Evolutionary conservation across 35 echinoderm and acorn worm species (phyloP).

Genomic region (Stichopus chloronotus): DNA sequence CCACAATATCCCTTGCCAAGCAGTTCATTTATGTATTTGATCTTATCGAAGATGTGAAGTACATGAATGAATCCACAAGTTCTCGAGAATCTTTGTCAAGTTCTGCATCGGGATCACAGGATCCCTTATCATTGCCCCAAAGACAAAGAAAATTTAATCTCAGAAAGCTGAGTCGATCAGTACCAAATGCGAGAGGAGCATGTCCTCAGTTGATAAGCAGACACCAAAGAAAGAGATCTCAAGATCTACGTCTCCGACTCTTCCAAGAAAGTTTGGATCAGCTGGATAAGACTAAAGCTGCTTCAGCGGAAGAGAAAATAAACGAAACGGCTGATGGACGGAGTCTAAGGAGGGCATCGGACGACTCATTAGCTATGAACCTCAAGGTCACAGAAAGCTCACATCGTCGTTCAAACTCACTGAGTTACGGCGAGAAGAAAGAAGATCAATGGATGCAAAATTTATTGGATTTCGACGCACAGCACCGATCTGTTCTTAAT

Average conservation of each 20-base stretch:
- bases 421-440: slow-evolving; percentile 18
- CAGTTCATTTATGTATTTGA: slow-evolving; percentile 51
- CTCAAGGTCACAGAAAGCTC: neutral
- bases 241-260: slow-evolving; percentile 2
- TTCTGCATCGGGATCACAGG: slow-evolving; percentile 20
- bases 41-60: slow-evolving; percentile 50
- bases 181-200: slow-evolving; percentile 9
- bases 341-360: slow-evolving; percentile 35
- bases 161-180: neutral
- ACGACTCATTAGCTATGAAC: neutral
- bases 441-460: slow-evolving; percentile 47
- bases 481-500: neutral
- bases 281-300: neutral
- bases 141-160: slow-evolving; percentile 24
- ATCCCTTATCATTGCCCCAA: neutral
- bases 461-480: slow-evolving; percentile 32
- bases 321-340: neutral
- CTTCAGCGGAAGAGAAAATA: neutral
- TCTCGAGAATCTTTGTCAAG: slow-evolving; percentile 37
- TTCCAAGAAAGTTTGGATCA: neutral
- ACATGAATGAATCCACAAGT: slow-evolving; percentile 33
- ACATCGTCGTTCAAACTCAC: slow-evolving; percentile 23
- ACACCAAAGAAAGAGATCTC: neutral
- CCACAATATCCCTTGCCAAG: slow-evolving; percentile 32
- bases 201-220: neutral